phyloP scores from a whole-genome alignment of 2,113 vertebrate species.

The Microcebus ravelobensis region DNA sequence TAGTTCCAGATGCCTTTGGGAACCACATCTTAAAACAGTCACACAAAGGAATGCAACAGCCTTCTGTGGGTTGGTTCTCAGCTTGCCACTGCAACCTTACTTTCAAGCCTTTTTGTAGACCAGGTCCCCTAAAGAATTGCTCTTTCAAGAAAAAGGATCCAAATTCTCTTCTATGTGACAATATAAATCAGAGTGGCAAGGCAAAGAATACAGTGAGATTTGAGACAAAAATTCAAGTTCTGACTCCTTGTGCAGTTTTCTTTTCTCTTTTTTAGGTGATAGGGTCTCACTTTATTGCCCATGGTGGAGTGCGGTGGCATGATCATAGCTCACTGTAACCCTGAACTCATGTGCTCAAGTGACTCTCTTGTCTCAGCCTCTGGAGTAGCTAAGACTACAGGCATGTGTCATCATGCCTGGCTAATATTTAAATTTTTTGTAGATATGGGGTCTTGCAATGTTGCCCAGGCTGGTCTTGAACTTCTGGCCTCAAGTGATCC shows the following conservation, averaged over 20 bases:
- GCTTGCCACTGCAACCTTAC: not conserved
- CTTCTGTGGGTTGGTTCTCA: not conserved
- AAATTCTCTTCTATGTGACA: not conserved
- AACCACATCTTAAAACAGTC: conserved; percentile 39
- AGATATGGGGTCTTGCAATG: too few species aligned
- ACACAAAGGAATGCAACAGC: not conserved
- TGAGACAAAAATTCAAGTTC: not conserved
- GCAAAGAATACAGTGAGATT: not conserved
- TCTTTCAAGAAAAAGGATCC: conserved; percentile 40
- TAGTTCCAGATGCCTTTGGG: not conserved
- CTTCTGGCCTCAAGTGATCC: too few species aligned
- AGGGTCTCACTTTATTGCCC: too few species aligned
- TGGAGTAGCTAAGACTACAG: too few species aligned
- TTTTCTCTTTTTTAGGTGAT: not conserved
- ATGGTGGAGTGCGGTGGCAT: too few species aligned
- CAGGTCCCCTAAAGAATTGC: conserved; percentile 47
- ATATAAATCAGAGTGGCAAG: not conserved
- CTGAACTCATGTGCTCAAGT: too few species aligned
- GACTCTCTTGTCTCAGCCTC: too few species aligned
- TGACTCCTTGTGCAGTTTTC: not conserved
- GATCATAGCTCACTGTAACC: too few species aligned
- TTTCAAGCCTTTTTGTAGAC: conserved; percentile 71
- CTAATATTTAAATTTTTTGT: too few species aligned
- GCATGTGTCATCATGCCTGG: too few species aligned
- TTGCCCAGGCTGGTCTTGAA: too few species aligned